Evolutionary conservation across 2,797 vertebrate genomes (phyloP).

Genomic region (Trematomus bernacchii): DNA sequence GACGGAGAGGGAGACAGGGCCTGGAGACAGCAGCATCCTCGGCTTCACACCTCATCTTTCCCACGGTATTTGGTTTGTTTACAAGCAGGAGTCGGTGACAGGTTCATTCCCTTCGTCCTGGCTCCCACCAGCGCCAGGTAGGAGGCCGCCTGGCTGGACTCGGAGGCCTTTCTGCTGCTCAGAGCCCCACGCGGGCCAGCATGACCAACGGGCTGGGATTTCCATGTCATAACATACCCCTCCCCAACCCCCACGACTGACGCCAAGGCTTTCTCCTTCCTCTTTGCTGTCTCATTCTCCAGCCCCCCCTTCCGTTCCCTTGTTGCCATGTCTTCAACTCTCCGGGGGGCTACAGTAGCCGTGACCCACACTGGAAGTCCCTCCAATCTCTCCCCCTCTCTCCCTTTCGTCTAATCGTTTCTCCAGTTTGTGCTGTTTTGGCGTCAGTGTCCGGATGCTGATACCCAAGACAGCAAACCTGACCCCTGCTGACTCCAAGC

Average conservation of each 20-base stretch:
- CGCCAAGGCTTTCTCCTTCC: conserved; percentile 56
- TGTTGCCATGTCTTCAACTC: conserved; percentile 62
- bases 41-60: conserved; percentile 80
- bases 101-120: conserved; percentile 65
- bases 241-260: conserved; percentile 38
- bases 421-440: conserved; percentile 79
- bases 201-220: conserved; percentile 65
- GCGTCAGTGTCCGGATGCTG: conserved; percentile 74
- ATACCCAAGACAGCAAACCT: conserved; percentile 80
- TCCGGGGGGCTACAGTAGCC: conserved; percentile 70
- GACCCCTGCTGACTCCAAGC: conserved; percentile 77
- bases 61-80: conserved; percentile 86
- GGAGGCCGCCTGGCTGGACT: conserved; percentile 63
- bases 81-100: conserved; percentile 78
- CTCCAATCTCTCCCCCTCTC: conserved; percentile 26
- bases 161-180: conserved; percentile 56
- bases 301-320: conserved; percentile 36
- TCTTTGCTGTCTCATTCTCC: conserved; percentile 63
- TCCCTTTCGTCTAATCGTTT: conserved; percentile 72
- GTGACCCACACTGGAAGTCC: conserved; percentile 55
- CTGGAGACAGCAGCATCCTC: conserved; percentile 76
- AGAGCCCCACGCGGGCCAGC: conserved; percentile 50
- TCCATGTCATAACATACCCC: conserved; percentile 69
- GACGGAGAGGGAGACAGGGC: conserved; percentile 37
- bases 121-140: conserved; percentile 63